Evolutionary conservation across 2,113 vertebrate genomes (phyloP).

Genomic region (Monarcha castaneiventris): DNA sequence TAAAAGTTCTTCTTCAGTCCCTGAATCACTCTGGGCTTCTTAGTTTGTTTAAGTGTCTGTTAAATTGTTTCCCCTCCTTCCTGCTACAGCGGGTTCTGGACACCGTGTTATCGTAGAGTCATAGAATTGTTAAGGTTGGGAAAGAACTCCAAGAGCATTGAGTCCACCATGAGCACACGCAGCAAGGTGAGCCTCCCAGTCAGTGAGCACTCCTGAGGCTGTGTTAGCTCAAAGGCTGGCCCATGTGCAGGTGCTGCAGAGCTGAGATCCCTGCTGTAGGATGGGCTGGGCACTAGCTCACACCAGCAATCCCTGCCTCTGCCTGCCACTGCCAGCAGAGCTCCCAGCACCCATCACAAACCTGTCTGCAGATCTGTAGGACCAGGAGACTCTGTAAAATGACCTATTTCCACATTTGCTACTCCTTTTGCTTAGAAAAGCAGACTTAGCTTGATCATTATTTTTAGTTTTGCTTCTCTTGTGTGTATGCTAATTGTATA

Average conservation of each 20-base stretch:
- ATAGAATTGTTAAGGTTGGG: background rate
- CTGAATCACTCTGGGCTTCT: background rate
- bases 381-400: background rate
- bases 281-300: background rate
- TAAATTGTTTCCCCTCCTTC: background rate
- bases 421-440: background rate
- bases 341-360: background rate
- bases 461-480: background rate
- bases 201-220: background rate
- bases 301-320: background rate
- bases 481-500: background rate
- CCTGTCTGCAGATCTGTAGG: background rate
- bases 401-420: background rate
- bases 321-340: background rate
- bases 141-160: background rate
- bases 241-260: fast-evolving
- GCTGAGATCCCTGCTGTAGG: background rate
- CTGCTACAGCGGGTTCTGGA: background rate
- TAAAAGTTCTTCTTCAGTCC: background rate
- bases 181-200: fast-evolving
- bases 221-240: background rate
- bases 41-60: background rate
- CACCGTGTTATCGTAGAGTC: background rate
- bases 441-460: background rate
- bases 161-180: background rate